phyloP scores from a whole-genome alignment of 2,113 vertebrate species.

The Oxyura jamaicensis region DNA sequence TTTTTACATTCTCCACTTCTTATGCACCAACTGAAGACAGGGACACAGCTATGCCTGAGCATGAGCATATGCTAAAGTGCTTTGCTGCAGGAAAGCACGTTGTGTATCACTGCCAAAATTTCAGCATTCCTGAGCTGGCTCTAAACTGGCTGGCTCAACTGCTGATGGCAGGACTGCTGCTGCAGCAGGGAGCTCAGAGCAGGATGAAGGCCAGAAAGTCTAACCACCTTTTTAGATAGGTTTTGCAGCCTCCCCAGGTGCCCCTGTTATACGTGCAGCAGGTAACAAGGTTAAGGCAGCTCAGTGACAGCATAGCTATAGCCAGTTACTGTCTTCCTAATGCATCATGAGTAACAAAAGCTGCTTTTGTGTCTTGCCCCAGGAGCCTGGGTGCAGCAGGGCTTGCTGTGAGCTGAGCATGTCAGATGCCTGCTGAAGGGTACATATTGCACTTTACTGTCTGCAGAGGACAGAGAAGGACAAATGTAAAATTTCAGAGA shows the following conservation, averaged over 20 bases:
- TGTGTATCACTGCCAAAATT: background rate
- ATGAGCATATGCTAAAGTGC: background rate
- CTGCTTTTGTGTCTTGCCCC: background rate
- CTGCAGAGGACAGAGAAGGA: background rate
- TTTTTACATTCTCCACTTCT: background rate
- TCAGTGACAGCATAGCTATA: background rate
- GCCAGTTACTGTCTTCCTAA: background rate
- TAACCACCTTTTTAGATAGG: background rate
- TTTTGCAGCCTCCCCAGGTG: background rate
- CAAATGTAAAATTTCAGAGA: background rate
- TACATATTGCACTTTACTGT: background rate
- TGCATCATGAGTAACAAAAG: background rate
- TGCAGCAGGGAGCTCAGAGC: background rate
- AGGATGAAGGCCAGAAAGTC: background rate
- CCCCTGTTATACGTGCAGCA: background rate
- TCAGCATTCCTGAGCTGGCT: background rate
- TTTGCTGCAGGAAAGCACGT: constrained; percentile 21
- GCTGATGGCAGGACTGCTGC: background rate
- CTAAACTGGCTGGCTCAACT: background rate
- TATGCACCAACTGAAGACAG: background rate
- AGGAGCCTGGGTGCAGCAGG: background rate
- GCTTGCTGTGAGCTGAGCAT: background rate
- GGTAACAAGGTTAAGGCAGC: background rate
- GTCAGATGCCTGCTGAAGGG: background rate
- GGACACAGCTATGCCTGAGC: background rate